phyloP scores from a whole-genome alignment of 2,888 invertebrate genomes.

The Sthenelais limicola region DNA sequence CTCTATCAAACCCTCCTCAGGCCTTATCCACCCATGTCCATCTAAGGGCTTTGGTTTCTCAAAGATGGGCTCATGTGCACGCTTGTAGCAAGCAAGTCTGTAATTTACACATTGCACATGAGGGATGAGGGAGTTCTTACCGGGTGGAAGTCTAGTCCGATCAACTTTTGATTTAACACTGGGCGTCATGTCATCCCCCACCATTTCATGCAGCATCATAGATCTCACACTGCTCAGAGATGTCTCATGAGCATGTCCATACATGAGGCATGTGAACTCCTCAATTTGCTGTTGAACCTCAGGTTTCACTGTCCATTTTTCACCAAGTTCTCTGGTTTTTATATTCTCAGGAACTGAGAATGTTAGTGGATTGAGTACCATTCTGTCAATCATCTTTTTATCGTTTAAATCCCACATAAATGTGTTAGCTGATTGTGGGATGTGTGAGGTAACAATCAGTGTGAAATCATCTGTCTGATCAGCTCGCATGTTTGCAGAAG shows the following conservation, averaged over 20 bases:
- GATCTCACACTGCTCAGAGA: conserved; percentile 34
- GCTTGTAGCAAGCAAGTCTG: conserved; percentile 28
- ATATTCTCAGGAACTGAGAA: no score
- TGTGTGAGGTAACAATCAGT: no score
- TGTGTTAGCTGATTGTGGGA: no score
- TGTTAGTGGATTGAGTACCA: no score
- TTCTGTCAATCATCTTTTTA: no score
- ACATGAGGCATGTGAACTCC: conserved; percentile 37
- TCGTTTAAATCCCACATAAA: no score
- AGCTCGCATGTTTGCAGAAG: no score
- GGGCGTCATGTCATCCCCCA: conserved; percentile 44
- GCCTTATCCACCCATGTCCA: conserved; percentile 12
- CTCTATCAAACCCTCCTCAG: conserved; percentile 28
- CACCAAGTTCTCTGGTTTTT: conserved; percentile 28
- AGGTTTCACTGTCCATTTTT: background rate
- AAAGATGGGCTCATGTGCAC: conserved; percentile 14
- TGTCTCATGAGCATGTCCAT: conserved; percentile 25
- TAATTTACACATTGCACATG: conserved; percentile 41
- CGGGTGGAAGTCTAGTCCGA: conserved; percentile 44
- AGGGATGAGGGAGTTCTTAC: conserved; percentile 1
- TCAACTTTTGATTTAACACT: conserved; percentile 46
- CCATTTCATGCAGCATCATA: conserved; percentile 42
- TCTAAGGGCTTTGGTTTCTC: conserved; percentile 25
- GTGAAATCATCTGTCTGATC: no score
- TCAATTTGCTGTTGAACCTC: conserved; percentile 2